Conservation (phyloP, 2,797 vertebrate species). For the Rhinoraja longicauda region DNA sequence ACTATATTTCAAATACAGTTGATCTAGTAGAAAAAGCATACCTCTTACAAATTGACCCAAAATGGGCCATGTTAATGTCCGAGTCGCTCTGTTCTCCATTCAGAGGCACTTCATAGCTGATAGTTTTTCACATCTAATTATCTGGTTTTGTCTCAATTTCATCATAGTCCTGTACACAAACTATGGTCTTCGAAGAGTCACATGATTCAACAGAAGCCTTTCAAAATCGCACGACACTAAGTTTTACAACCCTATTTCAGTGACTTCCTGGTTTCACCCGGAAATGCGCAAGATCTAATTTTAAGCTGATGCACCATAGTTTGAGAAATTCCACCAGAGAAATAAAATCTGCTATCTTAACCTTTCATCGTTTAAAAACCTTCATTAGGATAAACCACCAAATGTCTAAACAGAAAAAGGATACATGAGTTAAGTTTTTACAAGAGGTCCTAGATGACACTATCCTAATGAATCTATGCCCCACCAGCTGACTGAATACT, state of each 20-base stretch:
- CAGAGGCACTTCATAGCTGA: neutral
- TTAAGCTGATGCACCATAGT: neutral
- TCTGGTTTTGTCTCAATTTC: neutral
- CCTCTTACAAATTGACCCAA: neutral
- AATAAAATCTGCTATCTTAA: neutral
- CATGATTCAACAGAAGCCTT: neutral
- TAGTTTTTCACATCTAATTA: neutral
- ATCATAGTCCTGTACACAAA: too few species aligned
- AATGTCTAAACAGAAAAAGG: neutral
- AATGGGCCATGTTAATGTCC: neutral
- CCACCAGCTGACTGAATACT: too few species aligned
- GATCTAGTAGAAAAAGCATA: neutral
- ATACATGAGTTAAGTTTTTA: neutral
- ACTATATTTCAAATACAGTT: neutral
- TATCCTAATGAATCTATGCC: neutral
- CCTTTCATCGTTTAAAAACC: neutral
- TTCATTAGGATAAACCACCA: neutral
- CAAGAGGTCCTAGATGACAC: neutral
- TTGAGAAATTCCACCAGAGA: neutral
- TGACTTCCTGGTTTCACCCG: neutral
- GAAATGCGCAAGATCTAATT: neutral
- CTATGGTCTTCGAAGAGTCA: neutral
- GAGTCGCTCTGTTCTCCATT: neutral
- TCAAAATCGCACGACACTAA: neutral
- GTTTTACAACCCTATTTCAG: neutral